Percentiles rank a stretch among this genome's conserved stretches.
These are phyloP conservation scores for Drosophila atripex DNA, from an alignment of 2,888 invertebrate genomes.

Conservation along the genomic window DNA sequence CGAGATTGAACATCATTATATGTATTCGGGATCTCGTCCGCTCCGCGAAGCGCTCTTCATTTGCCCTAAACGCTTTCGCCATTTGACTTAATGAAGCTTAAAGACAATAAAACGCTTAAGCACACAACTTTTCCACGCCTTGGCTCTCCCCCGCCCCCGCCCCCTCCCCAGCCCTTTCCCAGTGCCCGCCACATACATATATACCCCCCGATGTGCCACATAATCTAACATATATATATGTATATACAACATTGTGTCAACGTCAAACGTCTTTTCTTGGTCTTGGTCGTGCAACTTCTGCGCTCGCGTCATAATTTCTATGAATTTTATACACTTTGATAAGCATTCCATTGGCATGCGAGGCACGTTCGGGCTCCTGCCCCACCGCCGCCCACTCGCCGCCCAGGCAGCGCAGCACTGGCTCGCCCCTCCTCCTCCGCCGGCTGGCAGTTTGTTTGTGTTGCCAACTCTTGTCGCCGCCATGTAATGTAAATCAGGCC, in stretches of 20 bases:
- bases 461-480: slow-evolving; percentile 49
- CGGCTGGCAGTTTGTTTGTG: slow-evolving; percentile 44
- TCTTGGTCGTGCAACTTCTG: slow-evolving; percentile 41
- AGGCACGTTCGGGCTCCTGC: slow-evolving; percentile 60
- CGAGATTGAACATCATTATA: not conserved
- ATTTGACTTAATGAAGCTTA: slow-evolving; percentile 78
- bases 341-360: slow-evolving; percentile 72
- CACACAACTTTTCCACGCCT: slow-evolving; percentile 53
- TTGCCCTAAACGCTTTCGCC: slow-evolving; percentile 64
- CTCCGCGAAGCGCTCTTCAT: slow-evolving; percentile 27
- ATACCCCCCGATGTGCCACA: not conserved
- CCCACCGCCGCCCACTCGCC: not conserved
- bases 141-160: not conserved
- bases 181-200: not conserved
- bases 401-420: too few species aligned
- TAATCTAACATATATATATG: not conserved
- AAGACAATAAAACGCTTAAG: slow-evolving; percentile 76
- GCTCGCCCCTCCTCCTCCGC: slow-evolving; percentile 1
- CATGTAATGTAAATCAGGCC: slow-evolving; percentile 74
- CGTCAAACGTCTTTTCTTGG: slow-evolving; percentile 52
- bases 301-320: slow-evolving; percentile 75
- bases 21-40: not conserved
- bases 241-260: slow-evolving; percentile 49
- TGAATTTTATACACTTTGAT: slow-evolving; percentile 76
- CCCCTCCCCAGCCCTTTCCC: not conserved